These are phyloP conservation scores for Fabriciana adippe DNA, from an alignment of 2,888 invertebrate species.

Conservation along the genomic window DNA sequence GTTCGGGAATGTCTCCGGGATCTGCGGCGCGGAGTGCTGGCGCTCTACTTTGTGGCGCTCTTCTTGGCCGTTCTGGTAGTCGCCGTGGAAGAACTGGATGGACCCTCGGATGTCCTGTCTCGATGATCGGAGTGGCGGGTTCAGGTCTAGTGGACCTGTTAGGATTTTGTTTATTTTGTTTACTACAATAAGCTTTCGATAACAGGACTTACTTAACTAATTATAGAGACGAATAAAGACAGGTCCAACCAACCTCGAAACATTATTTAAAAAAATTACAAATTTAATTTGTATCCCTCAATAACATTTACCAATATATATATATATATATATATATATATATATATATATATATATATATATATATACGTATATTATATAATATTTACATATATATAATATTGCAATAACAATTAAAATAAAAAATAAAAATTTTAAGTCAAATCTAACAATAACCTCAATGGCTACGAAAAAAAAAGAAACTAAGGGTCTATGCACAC, in stretches of 20 bases:
- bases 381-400: too few relatives aligned
- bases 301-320: too few relatives aligned
- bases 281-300: too few relatives aligned
- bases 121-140: slow-evolving; percentile 87
- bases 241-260: too few relatives aligned
- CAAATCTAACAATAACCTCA: not conserved
- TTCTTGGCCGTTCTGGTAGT: slow-evolving; percentile 70
- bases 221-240: not conserved
- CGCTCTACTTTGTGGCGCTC: slow-evolving; percentile 77
- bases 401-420: too few relatives aligned
- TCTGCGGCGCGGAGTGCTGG: slow-evolving; percentile 80
- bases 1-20: slow-evolving; percentile 52
- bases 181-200: not conserved
- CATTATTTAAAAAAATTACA: too few relatives aligned
- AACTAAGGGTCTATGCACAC: too few relatives aligned
- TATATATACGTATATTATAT: too few relatives aligned
- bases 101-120: slow-evolving; percentile 89
- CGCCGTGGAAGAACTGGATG: slow-evolving; percentile 86
- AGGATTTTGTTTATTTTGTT: slow-evolving; percentile 5
- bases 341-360: too few relatives aligned
- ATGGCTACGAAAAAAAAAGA: too few relatives aligned
- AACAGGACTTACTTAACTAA: not conserved
- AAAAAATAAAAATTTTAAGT: too few relatives aligned
- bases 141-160: slow-evolving; percentile 83
- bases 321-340: too few relatives aligned